Conservation (phyloP, 2,797 vertebrate genomes). For the Threskiornis aethiopicus region DNA sequence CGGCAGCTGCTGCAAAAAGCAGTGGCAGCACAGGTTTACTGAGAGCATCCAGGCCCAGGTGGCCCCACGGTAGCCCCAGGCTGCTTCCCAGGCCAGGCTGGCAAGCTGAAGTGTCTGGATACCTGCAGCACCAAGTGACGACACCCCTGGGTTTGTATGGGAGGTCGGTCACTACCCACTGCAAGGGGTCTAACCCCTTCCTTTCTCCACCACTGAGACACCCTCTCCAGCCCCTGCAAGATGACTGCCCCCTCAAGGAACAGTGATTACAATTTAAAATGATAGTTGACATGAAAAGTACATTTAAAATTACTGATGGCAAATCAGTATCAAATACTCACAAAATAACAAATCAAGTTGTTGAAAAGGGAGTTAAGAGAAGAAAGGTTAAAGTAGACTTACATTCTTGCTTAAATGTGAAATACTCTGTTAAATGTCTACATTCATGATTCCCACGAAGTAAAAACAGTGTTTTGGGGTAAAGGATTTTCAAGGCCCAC, state of each 20-base stretch:
- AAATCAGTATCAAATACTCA: not conserved
- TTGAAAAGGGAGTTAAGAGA: not conserved
- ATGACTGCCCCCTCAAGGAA: not conserved
- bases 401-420: slow-evolving; percentile 99
- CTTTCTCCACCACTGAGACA: not conserved
- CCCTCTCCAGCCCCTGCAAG: not conserved
- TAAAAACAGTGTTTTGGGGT: slow-evolving; percentile 99
- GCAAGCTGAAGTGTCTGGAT: not conserved
- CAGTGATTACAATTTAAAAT: not conserved
- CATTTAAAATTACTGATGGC: not conserved
- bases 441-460: slow-evolving; percentile 99
- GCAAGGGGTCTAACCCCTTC: rapidly evolving
- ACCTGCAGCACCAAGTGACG: not conserved
- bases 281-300: not conserved
- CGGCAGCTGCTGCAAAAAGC: not conserved
- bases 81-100: not conserved
- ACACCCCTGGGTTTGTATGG: rapidly evolving
- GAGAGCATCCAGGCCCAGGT: not conserved
- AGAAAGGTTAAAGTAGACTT: slow-evolving; percentile 77
- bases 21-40: rapidly evolving
- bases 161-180: rapidly evolving
- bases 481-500: slow-evolving; percentile 94
- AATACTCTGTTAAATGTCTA: slow-evolving; percentile 99
- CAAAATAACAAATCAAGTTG: not conserved
- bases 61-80: not conserved